Evolutionary conservation across 2,888 invertebrate genomes (phyloP), one percentile per base, ranked within the genome.

Genomic region (Spicauda simplicius): DNA sequence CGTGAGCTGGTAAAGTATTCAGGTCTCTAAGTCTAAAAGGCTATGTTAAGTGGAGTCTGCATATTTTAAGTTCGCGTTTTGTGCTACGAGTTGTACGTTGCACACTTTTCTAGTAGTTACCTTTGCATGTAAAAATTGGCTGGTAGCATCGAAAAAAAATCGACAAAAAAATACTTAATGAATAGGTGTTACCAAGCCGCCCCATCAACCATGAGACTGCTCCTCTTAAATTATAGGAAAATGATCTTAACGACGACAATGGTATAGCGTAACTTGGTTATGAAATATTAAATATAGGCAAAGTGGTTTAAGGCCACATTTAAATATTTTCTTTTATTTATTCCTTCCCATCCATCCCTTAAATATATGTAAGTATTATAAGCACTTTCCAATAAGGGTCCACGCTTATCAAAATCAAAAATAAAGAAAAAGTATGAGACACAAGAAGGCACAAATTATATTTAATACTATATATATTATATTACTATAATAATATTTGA

Each of bases 31-130:
- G 61, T 19, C 45, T 58, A 12, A 19, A n/a, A 48, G 45, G 14
- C 12, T 16, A 2, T 37, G 0, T n/a, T 50, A 59, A 52, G 53
- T 77, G 76, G 76, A 73, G 68, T 74, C 83, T 89, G 90, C 87
- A 81, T 92, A 90, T 88, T 92, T 90, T 88, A 88, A 82, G 86
- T 87, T 86, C 88, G 88, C 87, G 89, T 87, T 93, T 86, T 88
- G 87, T 85, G 86, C 81, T 73, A 79, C 77, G 78, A 88, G 89
- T 91, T 90, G 85, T 85, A 86, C 85, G 79, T 87, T 92, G 93
- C 93, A 93, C 93, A 93, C 88, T 84, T 90, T 92, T 87, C 80
- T 88, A 85, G 87, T 84, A 37, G 37, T 37, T 6, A 82, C 79
- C 85, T 84, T 80, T 82, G 80, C 82, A 84, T 82, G 74, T 78